Evolutionary conservation across 2,797 vertebrate species (phyloP).

Genomic region (Sparidentex hasta): DNA sequence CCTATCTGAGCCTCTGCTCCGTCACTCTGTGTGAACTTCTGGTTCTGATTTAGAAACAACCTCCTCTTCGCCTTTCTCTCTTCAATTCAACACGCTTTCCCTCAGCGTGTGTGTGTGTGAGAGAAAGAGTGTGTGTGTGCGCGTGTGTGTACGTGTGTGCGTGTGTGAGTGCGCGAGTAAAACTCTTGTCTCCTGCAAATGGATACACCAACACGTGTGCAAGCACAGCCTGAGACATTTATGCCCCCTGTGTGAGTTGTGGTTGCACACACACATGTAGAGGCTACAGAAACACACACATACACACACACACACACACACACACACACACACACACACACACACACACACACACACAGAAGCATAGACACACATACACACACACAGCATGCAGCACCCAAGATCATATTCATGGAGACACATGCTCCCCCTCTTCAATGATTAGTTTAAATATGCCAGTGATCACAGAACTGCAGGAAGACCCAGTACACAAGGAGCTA

Average conservation of each 20-base stretch:
- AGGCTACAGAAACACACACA: constrained; percentile 1
- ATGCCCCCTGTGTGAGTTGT: constrained; percentile 67
- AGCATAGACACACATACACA: constrained; percentile 6
- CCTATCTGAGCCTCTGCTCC: constrained; percentile 63
- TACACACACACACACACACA: constrained; percentile 24
- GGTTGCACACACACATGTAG: constrained; percentile 35
- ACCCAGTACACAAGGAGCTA: constrained; percentile 43
- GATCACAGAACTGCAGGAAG: constrained; percentile 75
- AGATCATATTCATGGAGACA: constrained; percentile 75
- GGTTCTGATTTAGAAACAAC: constrained; percentile 79
- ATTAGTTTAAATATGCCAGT: constrained; percentile 79
- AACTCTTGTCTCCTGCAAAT: constrained; percentile 56
- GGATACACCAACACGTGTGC: constrained; percentile 67
- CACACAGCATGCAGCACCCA: constrained; percentile 57
- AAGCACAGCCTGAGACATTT: constrained; percentile 74
- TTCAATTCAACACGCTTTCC: constrained; percentile 37
- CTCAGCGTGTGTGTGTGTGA: constrained; percentile 9
- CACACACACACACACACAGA: constrained; percentile 8
- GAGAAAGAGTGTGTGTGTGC: background rate
- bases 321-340: no score
- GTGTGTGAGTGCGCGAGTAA: constrained; percentile 1
- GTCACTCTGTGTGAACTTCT: constrained; percentile 75
- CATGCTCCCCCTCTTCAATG: constrained; percentile 73
- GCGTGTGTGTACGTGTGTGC: background rate
- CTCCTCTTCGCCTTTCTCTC: constrained; percentile 52